Evolutionary conservation across 1,140 invertebrate species (phyloP).

Genomic region (Papilio polytes): DNA sequence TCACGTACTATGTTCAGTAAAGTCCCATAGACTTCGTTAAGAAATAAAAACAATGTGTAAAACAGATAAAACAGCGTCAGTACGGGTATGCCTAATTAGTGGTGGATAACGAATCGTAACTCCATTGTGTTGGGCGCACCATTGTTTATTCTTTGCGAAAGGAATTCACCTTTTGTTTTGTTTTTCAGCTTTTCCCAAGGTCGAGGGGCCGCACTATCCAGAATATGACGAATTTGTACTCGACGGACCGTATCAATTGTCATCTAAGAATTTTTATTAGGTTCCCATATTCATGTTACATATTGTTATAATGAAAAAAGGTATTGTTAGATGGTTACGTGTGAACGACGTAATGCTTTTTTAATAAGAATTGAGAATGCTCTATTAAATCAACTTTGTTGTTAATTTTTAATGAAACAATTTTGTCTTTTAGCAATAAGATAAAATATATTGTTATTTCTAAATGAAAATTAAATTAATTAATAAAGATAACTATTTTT

Average conservation of each 20-base stretch:
- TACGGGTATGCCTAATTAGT: constrained; percentile 54
- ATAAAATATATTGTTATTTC: too few species aligned
- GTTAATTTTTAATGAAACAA: background rate
- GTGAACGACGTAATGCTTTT: background rate
- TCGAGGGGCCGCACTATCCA: constrained; percentile 55
- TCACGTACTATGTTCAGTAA: background rate
- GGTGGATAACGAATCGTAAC: constrained; percentile 49
- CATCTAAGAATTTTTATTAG: constrained; percentile 47
- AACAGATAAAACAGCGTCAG: constrained; percentile 41
- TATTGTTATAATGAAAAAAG: constrained; percentile 14
- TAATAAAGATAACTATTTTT: too few species aligned
- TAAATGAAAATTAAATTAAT: background rate
- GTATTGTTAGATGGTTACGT: background rate
- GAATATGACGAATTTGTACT: constrained; percentile 66
- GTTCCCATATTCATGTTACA: constrained; percentile 8
- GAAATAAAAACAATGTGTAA: constrained; percentile 36
- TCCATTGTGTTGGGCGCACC: constrained; percentile 50
- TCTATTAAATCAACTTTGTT: background rate
- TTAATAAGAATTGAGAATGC: background rate
- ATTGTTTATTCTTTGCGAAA: constrained; percentile 43
- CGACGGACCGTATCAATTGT: constrained; percentile 52
- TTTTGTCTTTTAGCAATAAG: background rate
- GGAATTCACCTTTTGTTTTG: constrained; percentile 47
- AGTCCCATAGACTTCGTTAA: background rate
- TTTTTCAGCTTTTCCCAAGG: constrained; percentile 67